phyloP scores from a whole-genome alignment of 2,113 vertebrate genomes.

The Alouatta palliata region DNA sequence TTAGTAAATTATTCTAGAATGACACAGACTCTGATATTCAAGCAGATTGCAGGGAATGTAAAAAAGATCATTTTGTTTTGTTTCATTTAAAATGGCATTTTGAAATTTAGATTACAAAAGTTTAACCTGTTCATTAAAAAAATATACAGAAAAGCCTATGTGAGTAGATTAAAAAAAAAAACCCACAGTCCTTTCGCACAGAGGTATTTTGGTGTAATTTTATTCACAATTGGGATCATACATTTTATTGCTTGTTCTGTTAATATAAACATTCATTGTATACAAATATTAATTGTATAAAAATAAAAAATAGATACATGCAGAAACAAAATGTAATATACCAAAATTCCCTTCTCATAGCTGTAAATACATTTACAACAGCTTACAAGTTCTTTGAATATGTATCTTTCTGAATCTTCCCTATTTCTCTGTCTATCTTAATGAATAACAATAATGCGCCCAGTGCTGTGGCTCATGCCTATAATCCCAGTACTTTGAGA shows the following conservation, averaged over 20 bases:
- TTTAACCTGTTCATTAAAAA: neutral
- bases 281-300: neutral
- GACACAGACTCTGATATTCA: neutral
- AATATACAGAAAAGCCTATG: neutral
- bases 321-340: slow-evolving; percentile 9
- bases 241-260: neutral
- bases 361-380: neutral
- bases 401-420: neutral
- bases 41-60: neutral
- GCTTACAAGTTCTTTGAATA: neutral
- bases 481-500: too few species aligned
- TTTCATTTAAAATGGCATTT: neutral
- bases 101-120: neutral
- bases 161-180: neutral
- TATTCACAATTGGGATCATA: neutral
- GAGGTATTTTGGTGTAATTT: neutral
- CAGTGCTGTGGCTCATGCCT: too few species aligned
- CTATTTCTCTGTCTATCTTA: neutral
- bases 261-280: neutral
- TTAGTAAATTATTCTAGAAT: neutral
- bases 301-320: neutral
- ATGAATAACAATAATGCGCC: neutral
- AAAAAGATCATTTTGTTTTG: neutral
- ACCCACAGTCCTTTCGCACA: neutral
- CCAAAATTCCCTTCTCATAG: neutral